Evolutionary conservation across 2,888 invertebrate species (phyloP), one percentile per base, ranked within the genome.

Genomic region (Rhopalosiphum nymphaeae): DNA sequence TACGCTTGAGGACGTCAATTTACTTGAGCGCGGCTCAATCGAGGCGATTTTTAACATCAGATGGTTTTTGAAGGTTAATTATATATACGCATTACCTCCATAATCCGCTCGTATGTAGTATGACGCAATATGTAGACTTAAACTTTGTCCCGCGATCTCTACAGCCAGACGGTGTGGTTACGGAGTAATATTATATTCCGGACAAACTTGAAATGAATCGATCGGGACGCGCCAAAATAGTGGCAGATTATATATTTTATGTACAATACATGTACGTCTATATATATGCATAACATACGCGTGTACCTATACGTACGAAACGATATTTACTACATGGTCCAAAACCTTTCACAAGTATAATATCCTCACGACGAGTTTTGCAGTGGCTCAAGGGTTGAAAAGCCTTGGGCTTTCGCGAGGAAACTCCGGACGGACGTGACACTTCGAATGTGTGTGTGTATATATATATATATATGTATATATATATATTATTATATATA

Each of bases 381-480:
- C 29, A 44, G 89, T 49, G 89, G 89, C 56, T 42, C 36, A 42
- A 25, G 56, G 44, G 25, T 29, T 44, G 61, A 53, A 85, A 85
- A 91, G 44, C 56, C 85, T 91, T 29, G 57, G 53, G 84, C 56
- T 56, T 85, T 91, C 25, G 44, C 78, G 36, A 36, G 36, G 29
- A 57, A 78, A 78, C 78, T 44, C 57, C 93, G 85, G 84, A 89
- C 93, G 93, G 84, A 89, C 93, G 93, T 93, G 93, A 93, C 93
- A 57, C 89, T 89, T 57, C 53, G 26, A 89, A 93, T 46, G 56
- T 46, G 36, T 46, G 1, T 1, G 29, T 10, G 53, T 85, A 29
- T 85, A 85, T 29, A 85, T 29, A 9, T 36, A 36, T 42, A 67
- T 29, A 61, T 29, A 29, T 26, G 10, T n/a, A n/a, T 29, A 21